Conservation (phyloP, 2,797 vertebrate genomes). For the Pantherophis alleghaniensis region DNA sequence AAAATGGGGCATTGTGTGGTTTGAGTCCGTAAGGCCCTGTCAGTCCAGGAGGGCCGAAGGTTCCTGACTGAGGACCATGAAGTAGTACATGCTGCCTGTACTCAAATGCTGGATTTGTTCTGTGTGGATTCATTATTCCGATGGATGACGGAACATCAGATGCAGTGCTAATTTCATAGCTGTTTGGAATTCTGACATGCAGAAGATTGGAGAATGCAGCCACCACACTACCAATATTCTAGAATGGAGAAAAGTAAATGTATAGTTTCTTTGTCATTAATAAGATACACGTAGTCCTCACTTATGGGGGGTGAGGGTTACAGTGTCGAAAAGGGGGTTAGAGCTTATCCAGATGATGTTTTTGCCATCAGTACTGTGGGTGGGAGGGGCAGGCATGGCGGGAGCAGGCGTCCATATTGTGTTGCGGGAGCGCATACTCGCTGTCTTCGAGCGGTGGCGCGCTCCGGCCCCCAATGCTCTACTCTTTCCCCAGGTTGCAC, state of each 20-base stretch:
- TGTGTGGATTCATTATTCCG: constrained; percentile 67
- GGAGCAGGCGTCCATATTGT: too few species aligned
- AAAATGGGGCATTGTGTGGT: constrained; percentile 78
- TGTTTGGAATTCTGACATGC: constrained; percentile 93
- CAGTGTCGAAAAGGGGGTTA: too few species aligned
- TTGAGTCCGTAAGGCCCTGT: constrained; percentile 77
- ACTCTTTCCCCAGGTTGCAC: too few species aligned
- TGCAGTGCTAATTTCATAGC: constrained; percentile 94
- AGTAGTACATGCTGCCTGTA: constrained; percentile 81
- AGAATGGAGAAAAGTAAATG: neutral
- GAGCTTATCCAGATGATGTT: too few species aligned
- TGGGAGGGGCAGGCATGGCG: too few species aligned
- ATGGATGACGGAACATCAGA: constrained; percentile 77
- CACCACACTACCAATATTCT: constrained; percentile 94
- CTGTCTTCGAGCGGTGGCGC: too few species aligned
- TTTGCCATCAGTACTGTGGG: too few species aligned
- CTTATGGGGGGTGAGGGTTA: too few species aligned
- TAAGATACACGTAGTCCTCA: neutral
- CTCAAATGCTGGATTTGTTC: constrained; percentile 74
- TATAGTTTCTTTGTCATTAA: constrained; percentile 8
- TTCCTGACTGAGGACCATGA: constrained; percentile 77
- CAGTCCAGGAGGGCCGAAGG: constrained; percentile 72
- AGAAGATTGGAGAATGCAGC: constrained; percentile 95
- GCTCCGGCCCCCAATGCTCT: too few species aligned
- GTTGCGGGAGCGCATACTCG: too few species aligned